Evolutionary conservation across 2,888 invertebrate species (phyloP), one percentile per base, ranked within the genome.

Genomic region (Apodemia mormo): DNA sequence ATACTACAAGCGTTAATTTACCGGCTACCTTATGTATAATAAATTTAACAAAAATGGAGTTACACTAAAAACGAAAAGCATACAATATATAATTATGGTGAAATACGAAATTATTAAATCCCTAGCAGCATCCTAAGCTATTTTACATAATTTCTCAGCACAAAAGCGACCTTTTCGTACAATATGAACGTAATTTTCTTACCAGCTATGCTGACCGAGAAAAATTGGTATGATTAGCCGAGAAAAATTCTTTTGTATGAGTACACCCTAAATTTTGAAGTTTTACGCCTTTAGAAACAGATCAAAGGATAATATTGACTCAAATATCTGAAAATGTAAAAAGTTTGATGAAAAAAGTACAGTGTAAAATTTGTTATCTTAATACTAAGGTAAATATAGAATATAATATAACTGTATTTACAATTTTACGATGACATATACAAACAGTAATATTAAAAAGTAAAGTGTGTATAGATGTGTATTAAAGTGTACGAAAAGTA

Each of bases 131-230:
- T 45, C 45, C 45, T 52, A 52, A 52, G 52, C 52, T 52, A 7
- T 52, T 52, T 52, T 52, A 52, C 52, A 52, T 52, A 52, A 52
- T 52, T n/a, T 52, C 14, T n/a, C n/a, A n/a, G 52, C 52, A 52
- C 14, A 52, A 52, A 52, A 52, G 52, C n/a, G 52, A 52, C 52
- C 52, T 52, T 52, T 22, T 8, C 22, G 54, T 54, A 54, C 22
- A 54, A 61, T 61, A 61, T 6, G 58, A 30, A 61, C 58, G 58
- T 30, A 61, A 61, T 61, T 61, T 61, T 61, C 33, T 61, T 61
- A 54, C 30, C 30, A 30, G 33, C 58, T 30, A 14, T 30, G 29
- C 2, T 61, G 29, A 12, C 58, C 54, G 22, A n/a, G 54, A 12
- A 3, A 61, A 61, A 61, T 61, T 61, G 12, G 33, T 30, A 10